Base-by-base conservation (phyloP, 2,113 vertebrate genomes). In the Ceyx cyanopectus region DNA sequence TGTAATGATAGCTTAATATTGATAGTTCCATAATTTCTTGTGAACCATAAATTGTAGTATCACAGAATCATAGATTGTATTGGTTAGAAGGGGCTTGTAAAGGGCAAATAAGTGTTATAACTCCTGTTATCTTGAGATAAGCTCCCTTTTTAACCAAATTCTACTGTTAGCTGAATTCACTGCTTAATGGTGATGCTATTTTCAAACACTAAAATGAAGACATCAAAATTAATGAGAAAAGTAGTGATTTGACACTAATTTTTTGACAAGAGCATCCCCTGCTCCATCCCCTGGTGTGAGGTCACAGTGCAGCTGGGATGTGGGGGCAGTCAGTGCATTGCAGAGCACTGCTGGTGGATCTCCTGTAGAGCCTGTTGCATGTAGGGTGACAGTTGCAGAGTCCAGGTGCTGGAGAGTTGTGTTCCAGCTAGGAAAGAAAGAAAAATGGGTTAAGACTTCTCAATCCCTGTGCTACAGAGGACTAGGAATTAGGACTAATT, bases 261-360 rank as follows among this genome's bases (percentile, higher is more conserved):
- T 48, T 79, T 61, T 57, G 11, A 34, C 9, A 9, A 23, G 32
- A 68, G 1, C 3, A 7, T 22, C 1, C 20, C 20, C 8, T 78
- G 43, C 34, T 65, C 1, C 3, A 7, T 22, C 1, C 20, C 20
- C 8, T 78, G 43, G n/a, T 65, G 15, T 0, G 3, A 82, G 32
- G 13, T 29, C 22, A 60, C 48, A 4, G 2, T 7, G 13, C n/a
- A 46, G 50, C 3, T 11, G 37, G 29, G 50, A 4, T 16, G 43
- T 3, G 5, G 19, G 22, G 10, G 7, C 54, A 32, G 56, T 13
- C 48, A 16, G 1, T 27, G 4, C 13, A 1, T 19, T 32, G 41
- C 14, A 9, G 14, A 37, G 23, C n/a, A 1, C 18, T 58, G 43
- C 32, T 63, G 53, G 12, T 1, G 5, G 10, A 5, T 60, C 56